Evolutionary conservation across 2,797 vertebrate genomes (phyloP).

Genomic region (Cryptoprocta ferox): DNA sequence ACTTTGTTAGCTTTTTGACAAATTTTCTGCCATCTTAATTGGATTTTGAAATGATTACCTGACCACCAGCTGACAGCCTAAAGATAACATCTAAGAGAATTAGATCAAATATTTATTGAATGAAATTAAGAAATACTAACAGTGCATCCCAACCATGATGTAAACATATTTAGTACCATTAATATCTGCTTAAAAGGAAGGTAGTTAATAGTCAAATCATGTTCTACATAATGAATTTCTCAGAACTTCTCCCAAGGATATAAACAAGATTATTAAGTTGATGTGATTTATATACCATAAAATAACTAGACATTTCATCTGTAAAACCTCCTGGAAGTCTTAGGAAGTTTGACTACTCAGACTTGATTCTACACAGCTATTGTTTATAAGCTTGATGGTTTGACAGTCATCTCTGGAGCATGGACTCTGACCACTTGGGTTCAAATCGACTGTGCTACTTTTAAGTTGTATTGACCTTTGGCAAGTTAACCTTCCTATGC

Average conservation of each 20-base stretch:
- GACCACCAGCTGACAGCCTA: not conserved
- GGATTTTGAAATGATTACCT: slow-evolving; percentile 25
- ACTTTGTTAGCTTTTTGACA: slow-evolving; percentile 54
- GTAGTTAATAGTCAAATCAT: not conserved
- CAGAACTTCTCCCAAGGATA: slow-evolving; percentile 19
- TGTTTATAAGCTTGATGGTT: not conserved
- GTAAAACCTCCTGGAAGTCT: slow-evolving; percentile 37
- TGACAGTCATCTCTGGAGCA: not conserved
- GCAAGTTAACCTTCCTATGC: not conserved
- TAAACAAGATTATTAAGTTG: slow-evolving; percentile 26
- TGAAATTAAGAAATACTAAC: slow-evolving; percentile 36
- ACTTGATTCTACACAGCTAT: not conserved
- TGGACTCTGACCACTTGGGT: not conserved
- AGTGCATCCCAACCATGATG: not conserved
- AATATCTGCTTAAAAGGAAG: slow-evolving; percentile 5
- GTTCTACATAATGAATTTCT: slow-evolving; percentile 35
- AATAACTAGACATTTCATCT: slow-evolving; percentile 29
- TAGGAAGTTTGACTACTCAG: not conserved
- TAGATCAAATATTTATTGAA: slow-evolving; percentile 16
- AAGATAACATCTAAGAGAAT: not conserved
- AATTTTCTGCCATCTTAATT: slow-evolving; percentile 33
- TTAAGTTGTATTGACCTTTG: not conserved
- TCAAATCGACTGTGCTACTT: slow-evolving; percentile 39
- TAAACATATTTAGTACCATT: not conserved
- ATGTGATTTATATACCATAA: not conserved